phyloP scores from a whole-genome alignment of 2,888 invertebrate species.

The Syrphus vitripennis region DNA sequence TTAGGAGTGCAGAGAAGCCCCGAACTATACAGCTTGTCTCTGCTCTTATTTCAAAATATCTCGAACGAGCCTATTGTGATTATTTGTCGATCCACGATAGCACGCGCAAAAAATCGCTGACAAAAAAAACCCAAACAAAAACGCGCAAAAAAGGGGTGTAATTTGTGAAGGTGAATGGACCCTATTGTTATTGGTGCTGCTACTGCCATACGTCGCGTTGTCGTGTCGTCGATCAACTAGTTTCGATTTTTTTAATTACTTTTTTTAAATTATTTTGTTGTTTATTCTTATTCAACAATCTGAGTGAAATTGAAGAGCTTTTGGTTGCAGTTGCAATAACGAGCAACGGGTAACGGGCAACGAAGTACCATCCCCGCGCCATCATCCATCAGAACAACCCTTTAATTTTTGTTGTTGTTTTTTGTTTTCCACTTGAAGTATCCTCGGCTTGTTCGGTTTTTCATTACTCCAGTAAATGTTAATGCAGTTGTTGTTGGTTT shows the following conservation, averaged over 20 bases:
- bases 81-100: constrained; percentile 54
- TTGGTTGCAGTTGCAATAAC: constrained; percentile 18
- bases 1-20: constrained; percentile 12
- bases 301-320: constrained; percentile 62
- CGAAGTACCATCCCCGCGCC: neutral
- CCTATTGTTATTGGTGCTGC: constrained; percentile 34
- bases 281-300: constrained; percentile 49
- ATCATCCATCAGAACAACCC: constrained; percentile 41
- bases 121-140: neutral
- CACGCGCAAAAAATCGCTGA: constrained; percentile 11
- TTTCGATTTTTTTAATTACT: constrained; percentile 25
- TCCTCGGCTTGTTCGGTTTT: constrained; percentile 42
- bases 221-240: constrained; percentile 61
- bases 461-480: constrained; percentile 65
- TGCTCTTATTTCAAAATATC: constrained; percentile 25
- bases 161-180: constrained; percentile 64
- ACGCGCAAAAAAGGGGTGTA: constrained; percentile 49
- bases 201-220: constrained; percentile 4
- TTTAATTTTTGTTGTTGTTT: too few relatives aligned
- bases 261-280: constrained; percentile 13
- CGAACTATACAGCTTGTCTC: constrained; percentile 47
- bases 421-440: constrained; percentile 48
- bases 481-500: constrained; percentile 60
- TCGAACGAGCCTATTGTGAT: constrained; percentile 42
- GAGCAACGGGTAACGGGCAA: neutral